Percentiles rank a stretch among this genome's conserved stretches.
phyloP scores from a whole-genome alignment of 2,888 invertebrate species.

The Folsomia manolachei region DNA sequence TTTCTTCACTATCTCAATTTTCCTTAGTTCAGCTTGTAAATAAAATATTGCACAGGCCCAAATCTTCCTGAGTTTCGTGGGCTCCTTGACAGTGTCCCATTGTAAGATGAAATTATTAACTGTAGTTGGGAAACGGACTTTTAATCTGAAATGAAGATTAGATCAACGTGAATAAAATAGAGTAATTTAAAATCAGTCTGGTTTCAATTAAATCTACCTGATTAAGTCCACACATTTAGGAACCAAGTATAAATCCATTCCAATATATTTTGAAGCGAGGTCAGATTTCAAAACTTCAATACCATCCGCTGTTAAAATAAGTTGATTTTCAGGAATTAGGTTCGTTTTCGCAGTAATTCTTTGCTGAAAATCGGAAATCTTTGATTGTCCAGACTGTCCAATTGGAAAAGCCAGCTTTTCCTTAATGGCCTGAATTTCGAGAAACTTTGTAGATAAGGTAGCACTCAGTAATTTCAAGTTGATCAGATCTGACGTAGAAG shows the following conservation, averaged over 20 bases:
- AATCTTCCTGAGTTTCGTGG: conserved; percentile 24
- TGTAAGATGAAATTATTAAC: conserved; percentile 36
- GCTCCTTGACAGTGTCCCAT: conserved; percentile 32
- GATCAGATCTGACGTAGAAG: conserved; percentile 21
- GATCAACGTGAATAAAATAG: too few species aligned
- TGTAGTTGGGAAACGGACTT: conserved; percentile 34
- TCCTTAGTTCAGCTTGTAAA: conserved; percentile 33
- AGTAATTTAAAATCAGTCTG: too few species aligned
- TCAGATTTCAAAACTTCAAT: conserved; percentile 33
- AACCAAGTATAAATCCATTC: conserved; percentile 35
- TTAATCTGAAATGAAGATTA: too few species aligned
- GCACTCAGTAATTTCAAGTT: conserved; percentile 39
- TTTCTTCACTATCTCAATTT: conserved; percentile 35
- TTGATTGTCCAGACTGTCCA: conserved; percentile 30
- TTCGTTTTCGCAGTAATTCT: conserved; percentile 39
- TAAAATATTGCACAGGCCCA: conserved; percentile 42
- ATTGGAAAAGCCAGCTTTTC: conserved; percentile 40
- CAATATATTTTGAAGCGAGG: conserved; percentile 34
- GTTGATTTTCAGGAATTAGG: conserved; percentile 31
- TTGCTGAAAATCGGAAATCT: conserved; percentile 38
- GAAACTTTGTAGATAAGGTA: conserved; percentile 40
- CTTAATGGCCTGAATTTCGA: conserved; percentile 36
- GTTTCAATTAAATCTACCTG: too few species aligned
- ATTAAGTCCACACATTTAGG: conserved; percentile 28
- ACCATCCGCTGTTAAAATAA: conserved; percentile 46